Evolutionary conservation across 2,113 vertebrate species (phyloP).

Genomic region (Telmatochromis brichardi): DNA sequence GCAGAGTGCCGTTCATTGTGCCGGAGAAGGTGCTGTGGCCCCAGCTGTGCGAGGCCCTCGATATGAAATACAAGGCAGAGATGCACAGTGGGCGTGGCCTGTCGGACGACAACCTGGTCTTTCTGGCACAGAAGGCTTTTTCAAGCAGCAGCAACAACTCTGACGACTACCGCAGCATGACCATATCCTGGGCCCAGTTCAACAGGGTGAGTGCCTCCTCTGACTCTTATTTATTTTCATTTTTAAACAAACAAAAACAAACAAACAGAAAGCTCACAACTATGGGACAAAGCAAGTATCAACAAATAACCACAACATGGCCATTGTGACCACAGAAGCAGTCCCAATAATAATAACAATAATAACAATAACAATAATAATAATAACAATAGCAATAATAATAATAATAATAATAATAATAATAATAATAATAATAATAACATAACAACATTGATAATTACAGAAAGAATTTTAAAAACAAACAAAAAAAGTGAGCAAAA

Average conservation of each 20-base stretch:
- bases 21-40: slow-evolving; percentile 88
- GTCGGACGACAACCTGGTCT: slow-evolving; percentile 87
- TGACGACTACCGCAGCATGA: slow-evolving; percentile 84
- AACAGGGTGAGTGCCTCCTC: slow-evolving; percentile 69
- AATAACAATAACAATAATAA: rapidly evolving
- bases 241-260: neutral
- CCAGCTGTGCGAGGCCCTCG: slow-evolving; percentile 84
- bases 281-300: neutral
- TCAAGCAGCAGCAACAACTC: slow-evolving; percentile 78
- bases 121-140: slow-evolving; percentile 90
- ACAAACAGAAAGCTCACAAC: neutral
- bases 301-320: neutral
- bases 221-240: neutral
- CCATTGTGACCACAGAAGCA: neutral
- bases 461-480: neutral
- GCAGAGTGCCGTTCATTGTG: slow-evolving; percentile 87
- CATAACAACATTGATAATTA: neutral
- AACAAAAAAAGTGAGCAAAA: neutral
- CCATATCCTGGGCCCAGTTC: slow-evolving; percentile 93
- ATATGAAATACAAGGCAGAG: slow-evolving; percentile 93
- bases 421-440: rapidly evolving
- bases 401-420: rapidly evolving
- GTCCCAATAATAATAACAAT: rapidly evolving
- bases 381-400: rapidly evolving
- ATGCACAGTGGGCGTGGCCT: slow-evolving; percentile 86